A percentile compares a stretch with the other conserved stretches of the same genome.
phyloP scores from a whole-genome alignment of 1,140 invertebrate species.

The Panagrolaimus sp. region DNA sequence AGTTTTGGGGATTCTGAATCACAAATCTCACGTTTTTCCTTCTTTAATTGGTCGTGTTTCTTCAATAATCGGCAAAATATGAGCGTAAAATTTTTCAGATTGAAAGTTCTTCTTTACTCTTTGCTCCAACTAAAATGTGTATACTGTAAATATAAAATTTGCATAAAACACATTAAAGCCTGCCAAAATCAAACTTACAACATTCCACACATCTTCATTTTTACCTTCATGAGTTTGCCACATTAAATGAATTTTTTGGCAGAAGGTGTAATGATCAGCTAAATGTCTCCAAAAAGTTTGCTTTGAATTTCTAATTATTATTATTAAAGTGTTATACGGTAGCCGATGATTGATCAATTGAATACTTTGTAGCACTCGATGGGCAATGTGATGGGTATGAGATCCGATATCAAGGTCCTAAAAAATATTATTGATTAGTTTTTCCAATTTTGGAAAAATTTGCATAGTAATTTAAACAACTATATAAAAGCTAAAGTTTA shows the following conservation, averaged over 20 bases:
- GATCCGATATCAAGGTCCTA: constrained; percentile 24
- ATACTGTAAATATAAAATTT: no score
- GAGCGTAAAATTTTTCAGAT: constrained; percentile 31
- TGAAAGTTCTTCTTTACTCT: constrained; percentile 35
- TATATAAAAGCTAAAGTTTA: no score
- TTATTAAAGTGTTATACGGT: constrained; percentile 26
- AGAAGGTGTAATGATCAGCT: constrained; percentile 23
- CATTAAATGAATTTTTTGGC: constrained; percentile 29
- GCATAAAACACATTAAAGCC: no score
- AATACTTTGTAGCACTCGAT: constrained; percentile 28
- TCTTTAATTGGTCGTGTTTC: constrained; percentile 23
- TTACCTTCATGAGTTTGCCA: constrained; percentile 25
- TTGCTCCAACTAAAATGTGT: constrained; percentile 29
- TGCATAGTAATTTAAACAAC: no score
- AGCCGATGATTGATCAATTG: constrained; percentile 32
- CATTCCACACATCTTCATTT: constrained; percentile 21
- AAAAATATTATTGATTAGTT: no score
- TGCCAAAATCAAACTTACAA: constrained; percentile 5
- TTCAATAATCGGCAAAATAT: constrained; percentile 30
- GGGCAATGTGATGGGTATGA: constrained; percentile 19
- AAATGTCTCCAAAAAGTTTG: constrained; percentile 2
- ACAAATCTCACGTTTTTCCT: constrained; percentile 20
- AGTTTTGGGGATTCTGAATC: not conserved
- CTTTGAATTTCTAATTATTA: constrained; percentile 26
- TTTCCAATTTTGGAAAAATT: no score